Base-by-base conservation (phyloP, 2,888 invertebrate species). In the Cistogaster globosa region DNA sequence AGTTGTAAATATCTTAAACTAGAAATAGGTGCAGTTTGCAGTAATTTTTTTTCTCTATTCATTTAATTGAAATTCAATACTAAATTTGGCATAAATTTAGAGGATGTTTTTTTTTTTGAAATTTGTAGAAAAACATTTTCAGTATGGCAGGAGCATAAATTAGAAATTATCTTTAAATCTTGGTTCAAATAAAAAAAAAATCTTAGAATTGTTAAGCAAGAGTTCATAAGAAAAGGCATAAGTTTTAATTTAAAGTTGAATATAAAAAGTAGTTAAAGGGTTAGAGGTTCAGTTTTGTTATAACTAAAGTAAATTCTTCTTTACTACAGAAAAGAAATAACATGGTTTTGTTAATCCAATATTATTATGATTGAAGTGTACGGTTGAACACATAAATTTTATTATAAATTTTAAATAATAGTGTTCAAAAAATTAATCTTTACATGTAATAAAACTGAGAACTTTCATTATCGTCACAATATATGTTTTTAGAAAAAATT, bases 1-100 rank as follows among this genome's bases (percentile, higher is more conserved):
- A 82, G 82, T 82, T 82, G 82, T 82, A 71, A 76, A 71, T 82
- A 71, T 76, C 76, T 82, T 76, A 58, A 82, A 58, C 65, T 20
- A 38, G 65, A 82, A 78, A 71, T 63, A 65, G 82, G 85, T 85
- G 85, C 85, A 85, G 85, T 81, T 65, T 14, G 48, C 20, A 51
- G 38, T 26, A 55, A 60, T 26, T 63, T 79, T 65, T 58, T 60
- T 68, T 8, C 7, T 18, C 7, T 26, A 36, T 18, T 32, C 26
- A 68, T 42, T 72, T 48, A 74, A 74, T 74, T 74, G 60, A 60
- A 80, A 80, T 45, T 67, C 80, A 60, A 74, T 80, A 60, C 58
- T 26, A 32, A 67, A 53, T 74, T 67, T 38, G 53, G 51, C 18
- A 80, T 74, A 51, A 67, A 80, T 67, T 67, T 71, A 22, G 32